A percentile compares a stretch with the other conserved stretches of the same genome.
phyloP scores from a whole-genome alignment of 92 coral and sea anemone genomes.

The Zoanthus sociatus region DNA sequence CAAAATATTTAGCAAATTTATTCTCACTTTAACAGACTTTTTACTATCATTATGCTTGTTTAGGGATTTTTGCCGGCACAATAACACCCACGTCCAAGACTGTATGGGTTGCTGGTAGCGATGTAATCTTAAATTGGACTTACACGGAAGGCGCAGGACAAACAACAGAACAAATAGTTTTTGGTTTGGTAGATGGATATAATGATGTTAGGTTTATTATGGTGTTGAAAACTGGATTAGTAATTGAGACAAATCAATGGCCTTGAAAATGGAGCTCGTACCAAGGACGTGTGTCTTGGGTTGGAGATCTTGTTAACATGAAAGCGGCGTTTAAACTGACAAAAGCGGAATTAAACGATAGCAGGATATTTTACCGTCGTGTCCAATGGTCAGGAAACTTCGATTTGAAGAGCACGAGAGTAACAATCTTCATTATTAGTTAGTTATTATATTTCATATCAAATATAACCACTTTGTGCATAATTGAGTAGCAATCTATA shows the following conservation, averaged over 20 bases:
- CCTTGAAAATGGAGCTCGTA: background rate
- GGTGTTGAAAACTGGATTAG: background rate
- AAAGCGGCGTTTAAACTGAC: background rate
- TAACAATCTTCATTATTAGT: background rate
- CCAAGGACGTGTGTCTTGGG: background rate
- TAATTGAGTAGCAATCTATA: too few species aligned
- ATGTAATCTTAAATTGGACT: slow-evolving; percentile 6
- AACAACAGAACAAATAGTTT: background rate
- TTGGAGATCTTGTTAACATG: background rate
- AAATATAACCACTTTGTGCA: too few species aligned
- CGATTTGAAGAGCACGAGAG: background rate
- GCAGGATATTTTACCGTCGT: background rate
- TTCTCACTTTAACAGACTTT: too few species aligned
- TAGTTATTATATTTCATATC: background rate
- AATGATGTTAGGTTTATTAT: background rate
- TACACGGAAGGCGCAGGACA: slow-evolving; percentile 1
- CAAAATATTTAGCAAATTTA: too few species aligned
- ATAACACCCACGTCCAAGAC: background rate
- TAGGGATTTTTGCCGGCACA: slow-evolving; percentile 1
- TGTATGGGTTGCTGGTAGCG: background rate
- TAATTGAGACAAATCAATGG: background rate
- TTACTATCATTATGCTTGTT: too few species aligned
- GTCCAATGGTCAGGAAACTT: background rate
- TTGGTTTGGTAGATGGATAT: background rate
- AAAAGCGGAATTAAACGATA: background rate